phyloP scores from a whole-genome alignment of 1,140 invertebrate species.

The Macrostomum lignano region DNA sequence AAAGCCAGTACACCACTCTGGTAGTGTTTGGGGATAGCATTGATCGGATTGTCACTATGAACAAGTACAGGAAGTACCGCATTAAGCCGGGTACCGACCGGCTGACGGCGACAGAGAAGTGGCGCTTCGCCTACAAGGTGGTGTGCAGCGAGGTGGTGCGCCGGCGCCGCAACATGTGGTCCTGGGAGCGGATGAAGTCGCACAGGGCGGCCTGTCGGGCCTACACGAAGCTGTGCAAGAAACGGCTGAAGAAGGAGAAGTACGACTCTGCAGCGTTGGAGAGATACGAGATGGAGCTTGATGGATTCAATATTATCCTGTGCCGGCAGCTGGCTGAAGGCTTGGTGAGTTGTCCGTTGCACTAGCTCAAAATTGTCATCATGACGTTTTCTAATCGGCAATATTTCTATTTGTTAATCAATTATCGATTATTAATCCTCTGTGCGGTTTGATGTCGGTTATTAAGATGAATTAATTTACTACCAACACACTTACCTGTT shows the following conservation, averaged over 20 bases:
- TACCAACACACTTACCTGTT: neutral
- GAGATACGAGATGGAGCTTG: slow-evolving; percentile 45
- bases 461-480: neutral
- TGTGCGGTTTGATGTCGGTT: slow-evolving; percentile 10
- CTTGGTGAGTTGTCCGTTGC: too few relatives aligned
- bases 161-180: slow-evolving; percentile 47
- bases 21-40: too few relatives aligned
- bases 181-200: slow-evolving; percentile 53
- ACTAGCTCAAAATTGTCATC: slow-evolving; percentile 24
- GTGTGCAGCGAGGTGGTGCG: slow-evolving; percentile 51
- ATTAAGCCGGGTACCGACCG: slow-evolving; percentile 38
- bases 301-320: slow-evolving; percentile 65
- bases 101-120: slow-evolving; percentile 52
- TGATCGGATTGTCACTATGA: too few relatives aligned
- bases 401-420: too few relatives aligned
- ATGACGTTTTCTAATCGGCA: too few relatives aligned
- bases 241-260: slow-evolving; percentile 43
- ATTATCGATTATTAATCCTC: too few relatives aligned
- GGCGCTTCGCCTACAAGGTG: slow-evolving; percentile 60
- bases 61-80: slow-evolving; percentile 48
- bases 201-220: slow-evolving; percentile 44
- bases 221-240: slow-evolving; percentile 45
- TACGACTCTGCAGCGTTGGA: slow-evolving; percentile 29
- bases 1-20: too few relatives aligned
- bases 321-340: slow-evolving; percentile 59